Base-by-base conservation (phyloP, 2,797 vertebrate species). In the Clarias platycephalus region DNA sequence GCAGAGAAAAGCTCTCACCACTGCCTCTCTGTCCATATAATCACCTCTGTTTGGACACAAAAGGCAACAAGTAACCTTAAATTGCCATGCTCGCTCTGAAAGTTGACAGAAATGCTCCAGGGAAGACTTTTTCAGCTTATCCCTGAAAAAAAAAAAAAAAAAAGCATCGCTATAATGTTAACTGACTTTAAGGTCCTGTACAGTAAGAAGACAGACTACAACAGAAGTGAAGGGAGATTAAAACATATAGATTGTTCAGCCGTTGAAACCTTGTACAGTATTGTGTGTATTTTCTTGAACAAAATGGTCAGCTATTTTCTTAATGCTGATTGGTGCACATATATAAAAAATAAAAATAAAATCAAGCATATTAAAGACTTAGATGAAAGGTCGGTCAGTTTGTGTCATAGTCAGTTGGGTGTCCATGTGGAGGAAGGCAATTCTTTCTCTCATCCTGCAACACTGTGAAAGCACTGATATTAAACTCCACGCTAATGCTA, bases 1-100 rank as follows among this genome's bases (percentile, higher is more conserved):
- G 77, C 60, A 71, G 53, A 87, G 40, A 76, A 84, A 31, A 77
- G 80, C 72, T 76, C 72, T 34, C 22, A 60, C 78, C 82, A 80
- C 82, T 15, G 24, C 77, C 70, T 81, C 66, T 70, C 49, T 80
- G 67, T 64, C 44, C 31, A 71, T 15, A 37, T 81, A 83, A 80
- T 75, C 55, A 44, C 71, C 60, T 84, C 71, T 75, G 58, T 77
- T 81, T 63, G 60, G 40, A 81, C 55, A 68, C 44, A 20, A 72
- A 71, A 44, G 57, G n/a, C 72, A 60, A 84, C 63, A 67, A 44
- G 77, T 70, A 67, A 70, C 64, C 80, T 72, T 70, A 62, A 60
- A 68, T 83, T 74, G 70, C 75, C 37, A 20, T 44, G 34, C 40
- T 60, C 58, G 64, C 55, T 66, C 9, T 57, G 57, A 82, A 53